These are phyloP conservation scores for Antechinus stuartii DNA, from an alignment of 2,113 vertebrate species.

Conservation along the genomic window DNA sequence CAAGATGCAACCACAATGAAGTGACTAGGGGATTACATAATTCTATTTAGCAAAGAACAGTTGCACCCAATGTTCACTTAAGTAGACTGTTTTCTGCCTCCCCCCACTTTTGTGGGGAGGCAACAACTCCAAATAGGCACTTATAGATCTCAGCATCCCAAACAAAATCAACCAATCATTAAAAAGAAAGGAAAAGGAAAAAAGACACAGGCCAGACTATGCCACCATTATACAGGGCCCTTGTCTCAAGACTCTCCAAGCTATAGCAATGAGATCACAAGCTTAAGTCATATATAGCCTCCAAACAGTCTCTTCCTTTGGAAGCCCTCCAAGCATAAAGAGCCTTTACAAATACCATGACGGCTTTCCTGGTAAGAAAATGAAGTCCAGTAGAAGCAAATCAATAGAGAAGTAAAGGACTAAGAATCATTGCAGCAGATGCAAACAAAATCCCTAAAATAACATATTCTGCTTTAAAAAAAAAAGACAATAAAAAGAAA, in stretches of 20 bases:
- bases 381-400: neutral
- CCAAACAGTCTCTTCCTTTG: constrained; percentile 17
- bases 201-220: neutral
- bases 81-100: constrained; percentile 15
- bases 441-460: constrained; percentile 20
- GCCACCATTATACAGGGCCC: neutral
- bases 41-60: constrained; percentile 46
- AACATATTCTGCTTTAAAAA: neutral
- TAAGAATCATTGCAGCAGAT: neutral
- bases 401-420: constrained; percentile 21
- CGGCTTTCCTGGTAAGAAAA: neutral
- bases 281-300: constrained; percentile 26
- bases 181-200: constrained; percentile 27
- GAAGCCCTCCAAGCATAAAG: constrained; percentile 3
- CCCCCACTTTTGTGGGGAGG: neutral
- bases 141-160: neutral
- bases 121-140: neutral
- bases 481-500: constrained; percentile 19
- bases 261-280: constrained; percentile 3
- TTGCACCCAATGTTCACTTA: constrained; percentile 39
- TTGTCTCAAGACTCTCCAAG: constrained; percentile 7
- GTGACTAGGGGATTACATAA: constrained; percentile 37
- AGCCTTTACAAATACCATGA: constrained; percentile 10
- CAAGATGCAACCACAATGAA: constrained; percentile 66
- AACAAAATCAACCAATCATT: constrained; percentile 34